Evolutionary conservation across 2,113 vertebrate genomes (phyloP).

Genomic region (Psilopogon haemacephalus): DNA sequence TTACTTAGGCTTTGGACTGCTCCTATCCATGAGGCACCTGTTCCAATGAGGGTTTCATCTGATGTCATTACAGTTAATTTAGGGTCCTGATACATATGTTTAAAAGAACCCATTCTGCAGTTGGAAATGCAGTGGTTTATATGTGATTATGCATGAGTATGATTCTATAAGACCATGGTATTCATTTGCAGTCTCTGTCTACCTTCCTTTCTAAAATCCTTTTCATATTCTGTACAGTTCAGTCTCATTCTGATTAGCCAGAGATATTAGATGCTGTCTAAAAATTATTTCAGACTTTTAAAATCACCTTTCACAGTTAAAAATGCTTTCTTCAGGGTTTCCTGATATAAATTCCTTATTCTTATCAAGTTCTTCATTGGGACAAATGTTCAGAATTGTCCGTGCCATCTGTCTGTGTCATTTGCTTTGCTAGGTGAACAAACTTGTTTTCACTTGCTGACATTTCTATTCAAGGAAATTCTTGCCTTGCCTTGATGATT

Average conservation of each 20-base stretch:
- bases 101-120: neutral
- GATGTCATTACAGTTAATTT: neutral
- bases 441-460: neutral
- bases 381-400: neutral
- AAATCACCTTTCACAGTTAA: neutral
- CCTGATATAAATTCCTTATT: neutral
- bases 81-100: neutral
- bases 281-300: neutral
- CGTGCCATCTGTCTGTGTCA: accelerated
- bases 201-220: neutral
- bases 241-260: neutral
- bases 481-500: neutral
- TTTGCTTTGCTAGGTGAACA: neutral
- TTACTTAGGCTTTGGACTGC: neutral
- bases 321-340: neutral
- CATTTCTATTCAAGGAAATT: neutral
- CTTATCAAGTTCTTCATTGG: neutral
- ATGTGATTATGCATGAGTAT: neutral
- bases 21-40: neutral
- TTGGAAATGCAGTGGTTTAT: neutral
- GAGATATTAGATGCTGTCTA: neutral
- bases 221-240: neutral
- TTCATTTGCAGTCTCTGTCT: neutral
- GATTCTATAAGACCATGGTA: neutral
- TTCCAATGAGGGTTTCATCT: neutral